Evolutionary conservation across 1,140 invertebrate genomes (phyloP).

Genomic region (Cotesia typhae): DNA sequence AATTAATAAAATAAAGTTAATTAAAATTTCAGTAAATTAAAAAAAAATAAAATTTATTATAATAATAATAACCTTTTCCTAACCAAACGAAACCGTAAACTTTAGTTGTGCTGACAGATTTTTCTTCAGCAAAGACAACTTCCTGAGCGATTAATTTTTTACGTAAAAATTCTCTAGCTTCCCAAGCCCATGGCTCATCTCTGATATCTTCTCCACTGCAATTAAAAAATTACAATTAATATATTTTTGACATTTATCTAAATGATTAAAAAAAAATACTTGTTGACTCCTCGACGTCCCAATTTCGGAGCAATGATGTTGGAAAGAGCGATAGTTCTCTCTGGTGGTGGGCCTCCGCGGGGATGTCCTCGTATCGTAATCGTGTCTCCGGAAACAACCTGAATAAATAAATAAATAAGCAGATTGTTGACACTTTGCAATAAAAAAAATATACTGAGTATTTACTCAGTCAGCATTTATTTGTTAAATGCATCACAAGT

Average conservation of each 20-base stretch:
- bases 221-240: constrained; percentile 24
- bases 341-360: constrained; percentile 84
- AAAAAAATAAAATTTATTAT: constrained; percentile 20
- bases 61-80: constrained; percentile 73
- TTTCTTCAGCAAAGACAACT: constrained; percentile 81
- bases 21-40: background rate
- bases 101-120: constrained; percentile 76
- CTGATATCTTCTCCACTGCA: constrained; percentile 72
- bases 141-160: constrained; percentile 92
- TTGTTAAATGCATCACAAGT: too few species aligned
- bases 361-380: constrained; percentile 58
- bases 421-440: background rate
- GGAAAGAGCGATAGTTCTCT: constrained; percentile 89
- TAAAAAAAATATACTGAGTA: too few species aligned
- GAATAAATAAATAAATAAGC: constrained; percentile 32
- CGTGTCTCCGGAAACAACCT: constrained; percentile 60
- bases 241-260: background rate
- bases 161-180: constrained; percentile 92
- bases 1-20: constrained; percentile 29
- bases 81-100: constrained; percentile 91
- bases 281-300: constrained; percentile 70
- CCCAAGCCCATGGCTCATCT: constrained; percentile 96
- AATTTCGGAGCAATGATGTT: constrained; percentile 93
- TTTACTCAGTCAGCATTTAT: too few species aligned
- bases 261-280: constrained; percentile 32